Percentiles rank a stretch among this genome's conserved stretches.
phyloP scores from a whole-genome alignment of 2,888 invertebrate species.

The Chloroclystis v-ata region DNA sequence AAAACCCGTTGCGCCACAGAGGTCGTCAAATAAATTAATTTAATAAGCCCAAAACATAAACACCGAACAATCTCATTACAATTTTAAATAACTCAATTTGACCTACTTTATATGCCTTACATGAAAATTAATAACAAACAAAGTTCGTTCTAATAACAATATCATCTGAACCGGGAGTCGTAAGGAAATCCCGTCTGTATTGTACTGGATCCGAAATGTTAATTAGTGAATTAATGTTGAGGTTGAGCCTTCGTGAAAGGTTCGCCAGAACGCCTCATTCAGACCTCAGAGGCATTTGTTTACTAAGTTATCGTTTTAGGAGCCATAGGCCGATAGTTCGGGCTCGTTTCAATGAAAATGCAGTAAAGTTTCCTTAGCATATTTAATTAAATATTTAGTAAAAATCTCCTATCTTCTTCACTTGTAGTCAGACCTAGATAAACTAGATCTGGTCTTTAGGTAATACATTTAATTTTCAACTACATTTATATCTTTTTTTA shows the following conservation, averaged over 20 bases:
- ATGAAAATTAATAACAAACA: slow-evolving; percentile 33
- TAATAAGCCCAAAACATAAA: neutral
- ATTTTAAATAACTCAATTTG: slow-evolving; percentile 1
- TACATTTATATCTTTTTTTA: too few species aligned
- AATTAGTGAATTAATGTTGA: slow-evolving; percentile 58
- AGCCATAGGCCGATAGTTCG: too few species aligned
- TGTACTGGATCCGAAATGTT: slow-evolving; percentile 52
- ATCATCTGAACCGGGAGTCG: slow-evolving; percentile 40
- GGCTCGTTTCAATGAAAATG: too few species aligned
- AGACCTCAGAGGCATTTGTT: neutral
- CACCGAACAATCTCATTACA: neutral
- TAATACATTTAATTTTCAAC: too few species aligned
- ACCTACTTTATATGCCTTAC: slow-evolving; percentile 6
- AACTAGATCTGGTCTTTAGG: too few species aligned
- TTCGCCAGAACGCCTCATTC: slow-evolving; percentile 27
- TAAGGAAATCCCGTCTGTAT: slow-evolving; percentile 54
- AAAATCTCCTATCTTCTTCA: neutral
- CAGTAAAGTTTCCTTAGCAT: too few species aligned
- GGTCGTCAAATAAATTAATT: too few species aligned
- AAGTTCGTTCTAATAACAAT: slow-evolving; percentile 36
- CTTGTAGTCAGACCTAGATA: too few species aligned
- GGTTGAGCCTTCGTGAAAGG: slow-evolving; percentile 46
- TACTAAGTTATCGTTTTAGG: neutral
- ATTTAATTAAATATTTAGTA: too few species aligned
- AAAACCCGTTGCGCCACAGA: too few species aligned